Conservation (phyloP, 2,888 invertebrate genomes). For the Acanthosepion pharaonis region DNA sequence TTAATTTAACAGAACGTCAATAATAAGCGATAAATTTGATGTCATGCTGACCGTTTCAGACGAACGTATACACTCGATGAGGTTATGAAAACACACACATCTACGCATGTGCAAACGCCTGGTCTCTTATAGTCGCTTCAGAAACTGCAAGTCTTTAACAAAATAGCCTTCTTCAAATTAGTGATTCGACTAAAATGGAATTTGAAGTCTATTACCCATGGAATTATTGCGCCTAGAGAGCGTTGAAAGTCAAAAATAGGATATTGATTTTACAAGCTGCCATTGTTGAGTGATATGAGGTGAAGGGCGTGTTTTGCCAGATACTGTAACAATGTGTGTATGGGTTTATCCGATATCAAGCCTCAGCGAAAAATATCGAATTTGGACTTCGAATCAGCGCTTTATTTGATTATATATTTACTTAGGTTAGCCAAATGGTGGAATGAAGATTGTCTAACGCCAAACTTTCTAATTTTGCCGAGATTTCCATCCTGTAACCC, state of each 20-base stretch:
- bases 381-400: too few relatives aligned
- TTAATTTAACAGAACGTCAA: slow-evolving; percentile 16
- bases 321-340: too few relatives aligned
- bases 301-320: too few relatives aligned
- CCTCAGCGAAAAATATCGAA: too few relatives aligned
- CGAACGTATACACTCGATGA: not conserved
- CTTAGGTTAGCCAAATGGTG: too few relatives aligned
- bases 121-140: not conserved
- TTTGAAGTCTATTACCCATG: not conserved
- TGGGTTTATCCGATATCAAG: too few relatives aligned
- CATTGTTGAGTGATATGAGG: too few relatives aligned
- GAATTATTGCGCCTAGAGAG: not conserved
- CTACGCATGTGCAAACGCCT: not conserved
- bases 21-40: not conserved
- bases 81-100: not conserved
- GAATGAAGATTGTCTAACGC: too few relatives aligned
- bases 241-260: not conserved
- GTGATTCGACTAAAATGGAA: not conserved
- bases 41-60: not conserved
- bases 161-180: not conserved
- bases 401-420: too few relatives aligned
- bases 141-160: not conserved
- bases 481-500: too few relatives aligned
- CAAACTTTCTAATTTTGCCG: too few relatives aligned
- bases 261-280: not conserved